Conservation (phyloP, 1,140 invertebrate genomes). For the Drosophila repletoides region DNA sequence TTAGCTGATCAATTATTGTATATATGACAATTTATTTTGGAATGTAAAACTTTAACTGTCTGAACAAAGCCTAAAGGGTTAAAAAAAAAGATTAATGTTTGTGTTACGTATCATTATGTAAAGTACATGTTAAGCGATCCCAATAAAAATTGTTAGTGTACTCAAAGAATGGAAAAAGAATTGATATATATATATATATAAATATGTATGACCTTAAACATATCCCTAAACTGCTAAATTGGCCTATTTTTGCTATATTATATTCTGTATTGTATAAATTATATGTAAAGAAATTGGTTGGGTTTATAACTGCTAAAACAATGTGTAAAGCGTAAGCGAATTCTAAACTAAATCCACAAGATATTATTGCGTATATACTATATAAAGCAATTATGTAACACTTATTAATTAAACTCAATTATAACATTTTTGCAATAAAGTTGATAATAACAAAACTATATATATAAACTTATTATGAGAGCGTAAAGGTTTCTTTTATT, state of each 20-base stretch:
- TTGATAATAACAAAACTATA: conserved; percentile 55
- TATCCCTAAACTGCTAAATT: conserved; percentile 27
- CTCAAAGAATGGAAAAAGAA: conserved; percentile 21
- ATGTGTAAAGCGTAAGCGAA: conserved; percentile 29
- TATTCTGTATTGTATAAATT: conserved; percentile 17
- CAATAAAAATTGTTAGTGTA: conserved; percentile 27
- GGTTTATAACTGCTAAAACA: conserved; percentile 11
- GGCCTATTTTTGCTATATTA: conserved; percentile 4
- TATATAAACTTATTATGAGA: conserved; percentile 38
- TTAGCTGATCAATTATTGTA: conserved; percentile 44
- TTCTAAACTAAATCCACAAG: conserved; percentile 29
- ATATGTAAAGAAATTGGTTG: conserved; percentile 22
- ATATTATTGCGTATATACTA: too few relatives aligned
- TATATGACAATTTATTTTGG: conserved; percentile 23
- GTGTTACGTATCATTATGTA: conserved; percentile 37
- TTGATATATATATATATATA: conserved; percentile 20
- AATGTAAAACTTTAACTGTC: conserved; percentile 36
- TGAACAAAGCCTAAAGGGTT: conserved; percentile 40
- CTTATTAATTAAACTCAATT: conserved; percentile 32
- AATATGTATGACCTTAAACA: conserved; percentile 24
- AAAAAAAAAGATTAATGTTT: too few relatives aligned
- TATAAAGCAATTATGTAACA: conserved; percentile 21
- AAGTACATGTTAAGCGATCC: conserved; percentile 27
- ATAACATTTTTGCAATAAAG: conserved; percentile 72
- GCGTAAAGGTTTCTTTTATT: too few relatives aligned